Percentiles rank a stretch among this genome's conserved stretches.
phyloP scores from a whole-genome alignment of 2,113 vertebrate species.

The Cynoglossus semilaevis region DNA sequence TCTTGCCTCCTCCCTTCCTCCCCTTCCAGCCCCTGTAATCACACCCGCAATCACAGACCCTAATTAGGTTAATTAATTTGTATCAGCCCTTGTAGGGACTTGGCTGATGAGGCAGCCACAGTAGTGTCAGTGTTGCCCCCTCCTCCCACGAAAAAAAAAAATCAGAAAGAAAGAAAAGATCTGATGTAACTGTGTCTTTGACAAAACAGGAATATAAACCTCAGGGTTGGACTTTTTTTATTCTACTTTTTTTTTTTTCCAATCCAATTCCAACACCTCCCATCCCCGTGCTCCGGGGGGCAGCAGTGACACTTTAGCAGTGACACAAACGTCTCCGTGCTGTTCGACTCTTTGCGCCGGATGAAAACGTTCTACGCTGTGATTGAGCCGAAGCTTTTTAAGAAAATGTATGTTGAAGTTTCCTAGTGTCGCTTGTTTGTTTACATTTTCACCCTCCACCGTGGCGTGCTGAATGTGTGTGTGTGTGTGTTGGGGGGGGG shows the following conservation, averaged over 20 bases:
- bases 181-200: conserved; percentile 48
- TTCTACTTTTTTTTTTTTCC: conserved; percentile 22
- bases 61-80: conserved; percentile 99
- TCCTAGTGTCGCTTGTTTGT: conserved; percentile 53
- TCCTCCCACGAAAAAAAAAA: conserved; percentile 52
- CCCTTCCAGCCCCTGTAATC: conserved; percentile 87
- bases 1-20: conserved; percentile 75
- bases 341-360: conserved; percentile 36
- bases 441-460: conserved; percentile 44
- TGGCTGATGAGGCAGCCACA: conserved; percentile 98
- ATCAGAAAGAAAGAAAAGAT: conserved; percentile 22
- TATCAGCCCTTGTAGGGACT: conserved; percentile 99
- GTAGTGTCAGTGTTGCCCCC: conserved; percentile 83
- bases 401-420: no score
- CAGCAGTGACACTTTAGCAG: conserved; percentile 53
- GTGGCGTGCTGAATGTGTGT: conserved; percentile 28
- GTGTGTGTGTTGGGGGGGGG: background rate
- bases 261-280: conserved; percentile 34
- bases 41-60: conserved; percentile 99
- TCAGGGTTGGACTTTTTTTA: conserved; percentile 53
- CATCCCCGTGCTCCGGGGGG: conserved; percentile 44
- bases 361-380: conserved; percentile 49
- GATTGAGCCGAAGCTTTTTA: no score
- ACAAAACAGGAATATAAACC: conserved; percentile 63
- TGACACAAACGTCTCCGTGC: conserved; percentile 46